Evolutionary conservation across 2,888 invertebrate species (phyloP), one percentile per base, ranked within the genome.

Genomic region (Fragum fragum): DNA sequence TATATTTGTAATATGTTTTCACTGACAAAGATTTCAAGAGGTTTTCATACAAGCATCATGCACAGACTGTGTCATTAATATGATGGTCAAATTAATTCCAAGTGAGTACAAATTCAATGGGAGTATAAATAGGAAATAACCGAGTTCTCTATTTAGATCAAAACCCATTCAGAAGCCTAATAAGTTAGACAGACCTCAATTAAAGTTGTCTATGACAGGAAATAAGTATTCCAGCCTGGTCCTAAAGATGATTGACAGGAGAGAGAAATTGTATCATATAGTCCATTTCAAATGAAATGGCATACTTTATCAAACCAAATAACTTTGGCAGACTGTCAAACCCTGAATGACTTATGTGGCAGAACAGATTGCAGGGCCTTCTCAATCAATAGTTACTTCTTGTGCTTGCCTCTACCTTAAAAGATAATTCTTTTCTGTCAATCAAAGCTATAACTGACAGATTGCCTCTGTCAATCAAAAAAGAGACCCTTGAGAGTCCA

Each of bases 221-320:
- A 66, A 66, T 66, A 42, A 42, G 66, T 26, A 66, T 26, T 21
- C 32, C n/a, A 36, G 66, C 23, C 66, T 18, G 32, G 32, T 66
- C 42, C 66, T 16, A 39, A 66, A 36, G 42, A 42, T 42, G 66
- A 66, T 36, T 66, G 66, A 66, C 66, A 66, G 42, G 18, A 3
- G 21, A 7, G 47, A 26, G 66, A 66, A 66, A 66, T 26, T 42
- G n/a, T 66, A 66, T 66, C 66, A 66, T 66, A 7, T 6, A 42
- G 32, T 42, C 66, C 42, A 66, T 66, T 42, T 66, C 42, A 9
- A 26, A 42, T 26, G 66, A 66, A 42, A 66, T 66, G 29, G 42
- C 42, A 66, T 66, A 66, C 66, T 66, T 66, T 66, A 66, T 66
- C 66, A 66, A 66, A 66, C 66, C 42, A 66, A 66, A 66, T 66